These are phyloP conservation scores for Andrena marginata DNA, from an alignment of 2,888 invertebrate genomes.

Conservation along the genomic window DNA sequence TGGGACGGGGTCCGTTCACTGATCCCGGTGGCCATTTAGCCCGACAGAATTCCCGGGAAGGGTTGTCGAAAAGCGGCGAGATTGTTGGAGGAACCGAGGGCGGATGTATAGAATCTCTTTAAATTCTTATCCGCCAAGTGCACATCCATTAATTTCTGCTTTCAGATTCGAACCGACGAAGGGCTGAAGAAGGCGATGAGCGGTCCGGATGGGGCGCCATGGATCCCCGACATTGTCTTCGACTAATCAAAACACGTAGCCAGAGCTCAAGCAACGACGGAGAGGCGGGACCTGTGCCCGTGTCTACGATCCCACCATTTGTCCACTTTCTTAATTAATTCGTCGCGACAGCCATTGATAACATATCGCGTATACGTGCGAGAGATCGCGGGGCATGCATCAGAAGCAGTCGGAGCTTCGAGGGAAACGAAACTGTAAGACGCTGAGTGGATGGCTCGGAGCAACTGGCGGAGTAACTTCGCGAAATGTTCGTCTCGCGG, in stretches of 20 bases:
- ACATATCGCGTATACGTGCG: neutral
- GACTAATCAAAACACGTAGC: conserved; percentile 77
- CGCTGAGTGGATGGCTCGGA: conserved; percentile 44
- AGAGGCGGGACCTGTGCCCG: conserved; percentile 32
- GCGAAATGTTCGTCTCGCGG: conserved; percentile 1
- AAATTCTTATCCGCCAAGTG: neutral
- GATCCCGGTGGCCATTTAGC: neutral
- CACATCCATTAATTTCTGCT: conserved; percentile 33
- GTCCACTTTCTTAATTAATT: conserved; percentile 46
- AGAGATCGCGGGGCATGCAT: neutral
- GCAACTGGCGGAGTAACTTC: conserved; percentile 11
- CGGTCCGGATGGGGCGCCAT: conserved; percentile 72
- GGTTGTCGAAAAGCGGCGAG: neutral
- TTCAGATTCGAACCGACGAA: conserved; percentile 80
- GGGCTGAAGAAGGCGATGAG: conserved; percentile 78
- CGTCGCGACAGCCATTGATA: conserved; percentile 56
- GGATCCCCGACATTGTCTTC: conserved; percentile 73
- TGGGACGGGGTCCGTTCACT: neutral
- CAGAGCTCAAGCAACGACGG: conserved; percentile 63
- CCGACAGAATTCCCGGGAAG: neutral
- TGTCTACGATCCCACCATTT: conserved; percentile 56
- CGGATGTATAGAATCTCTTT: neutral
- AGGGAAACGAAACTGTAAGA: conserved; percentile 9
- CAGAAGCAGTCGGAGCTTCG: neutral
- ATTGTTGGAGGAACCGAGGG: neutral